Conservation (phyloP, 2,797 vertebrate genomes). For the Coreius guichenoti region DNA sequence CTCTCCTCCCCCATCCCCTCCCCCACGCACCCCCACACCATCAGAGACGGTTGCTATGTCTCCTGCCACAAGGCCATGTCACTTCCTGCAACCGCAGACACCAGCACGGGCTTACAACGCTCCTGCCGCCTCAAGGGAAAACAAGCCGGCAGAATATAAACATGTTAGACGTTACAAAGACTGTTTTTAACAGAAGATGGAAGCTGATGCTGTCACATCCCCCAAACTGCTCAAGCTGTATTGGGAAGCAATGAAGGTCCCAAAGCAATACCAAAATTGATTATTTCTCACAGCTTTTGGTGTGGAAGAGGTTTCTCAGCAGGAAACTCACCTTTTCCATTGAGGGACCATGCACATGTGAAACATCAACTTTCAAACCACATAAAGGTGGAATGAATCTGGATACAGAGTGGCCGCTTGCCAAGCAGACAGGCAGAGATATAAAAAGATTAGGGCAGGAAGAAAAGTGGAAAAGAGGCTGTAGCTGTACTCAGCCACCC, state of each 20-base stretch:
- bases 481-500: slow-evolving; percentile 13
- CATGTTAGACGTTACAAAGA: slow-evolving; percentile 17
- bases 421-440: slow-evolving; percentile 34
- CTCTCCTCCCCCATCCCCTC: slow-evolving; percentile 33
- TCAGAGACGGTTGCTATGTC: slow-evolving; percentile 41
- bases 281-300: slow-evolving; percentile 24
- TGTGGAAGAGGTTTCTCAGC: slow-evolving; percentile 33
- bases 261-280: slow-evolving; percentile 44
- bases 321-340: slow-evolving; percentile 25
- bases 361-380: background rate
- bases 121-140: slow-evolving; percentile 20
- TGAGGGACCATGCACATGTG: slow-evolving; percentile 18
- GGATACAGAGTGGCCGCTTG: slow-evolving; percentile 9
- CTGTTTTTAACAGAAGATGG: background rate
- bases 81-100: slow-evolving; percentile 38
- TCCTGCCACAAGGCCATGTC: slow-evolving; percentile 47
- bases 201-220: slow-evolving; percentile 21
- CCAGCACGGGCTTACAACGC: slow-evolving; percentile 37
- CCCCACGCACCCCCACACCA: slow-evolving; percentile 26
- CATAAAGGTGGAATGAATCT: slow-evolving; percentile 23
- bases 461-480: slow-evolving; percentile 10
- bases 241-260: slow-evolving; percentile 25
- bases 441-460: slow-evolving; percentile 27
- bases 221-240: slow-evolving; percentile 29
- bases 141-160: slow-evolving; percentile 1